Conservation (phyloP, 2,888 invertebrate species). For the Ametastegia equiseti region DNA sequence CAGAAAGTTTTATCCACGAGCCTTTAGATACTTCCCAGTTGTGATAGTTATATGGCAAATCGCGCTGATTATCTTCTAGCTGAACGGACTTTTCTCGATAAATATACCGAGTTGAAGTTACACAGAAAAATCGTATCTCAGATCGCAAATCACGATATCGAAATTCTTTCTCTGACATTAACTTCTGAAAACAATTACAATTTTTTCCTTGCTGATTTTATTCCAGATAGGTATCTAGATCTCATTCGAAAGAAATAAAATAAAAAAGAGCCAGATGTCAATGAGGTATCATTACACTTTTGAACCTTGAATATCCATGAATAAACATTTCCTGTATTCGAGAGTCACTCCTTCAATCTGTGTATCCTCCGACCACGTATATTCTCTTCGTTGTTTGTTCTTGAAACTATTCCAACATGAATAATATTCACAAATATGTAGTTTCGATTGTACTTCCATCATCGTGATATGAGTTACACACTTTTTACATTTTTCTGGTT, state of each 20-base stretch:
- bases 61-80: neutral
- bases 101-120: neutral
- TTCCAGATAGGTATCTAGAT: neutral
- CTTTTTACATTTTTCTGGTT: neutral
- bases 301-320: neutral
- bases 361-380: neutral
- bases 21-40: neutral
- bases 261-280: neutral
- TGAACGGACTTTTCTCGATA: neutral
- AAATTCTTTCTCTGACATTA: neutral
- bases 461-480: neutral
- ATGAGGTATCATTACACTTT: neutral
- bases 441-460: neutral
- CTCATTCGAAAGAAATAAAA: neutral
- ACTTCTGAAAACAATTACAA: neutral
- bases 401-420: neutral
- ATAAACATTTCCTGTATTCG: slow-evolving; percentile 2
- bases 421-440: neutral
- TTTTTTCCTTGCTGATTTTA: neutral
- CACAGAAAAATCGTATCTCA: neutral
- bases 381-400: neutral
- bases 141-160: neutral
- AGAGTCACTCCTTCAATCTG: neutral
- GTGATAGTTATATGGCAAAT: neutral
- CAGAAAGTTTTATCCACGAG: neutral